A percentile compares a stretch with the other conserved stretches of the same genome.
Evolutionary conservation across 2,797 vertebrate genomes (phyloP).

Genomic region (Gallinago nigripennis): DNA sequence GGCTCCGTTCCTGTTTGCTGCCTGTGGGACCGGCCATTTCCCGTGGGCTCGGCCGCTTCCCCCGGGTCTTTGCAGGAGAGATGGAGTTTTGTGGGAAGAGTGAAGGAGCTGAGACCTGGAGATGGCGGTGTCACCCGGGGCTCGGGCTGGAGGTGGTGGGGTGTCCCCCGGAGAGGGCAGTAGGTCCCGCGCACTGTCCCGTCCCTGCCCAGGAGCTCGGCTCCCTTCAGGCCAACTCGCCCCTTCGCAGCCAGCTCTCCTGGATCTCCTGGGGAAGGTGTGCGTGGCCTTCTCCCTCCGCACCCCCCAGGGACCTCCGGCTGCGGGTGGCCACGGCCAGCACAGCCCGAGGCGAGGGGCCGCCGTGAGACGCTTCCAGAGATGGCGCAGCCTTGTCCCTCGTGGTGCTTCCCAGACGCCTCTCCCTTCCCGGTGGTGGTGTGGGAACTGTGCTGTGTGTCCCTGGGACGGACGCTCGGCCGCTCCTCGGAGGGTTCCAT

Average conservation of each 20-base stretch:
- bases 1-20: not conserved
- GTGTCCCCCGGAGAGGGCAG: not conserved
- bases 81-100: not conserved
- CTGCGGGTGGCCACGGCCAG: not conserved
- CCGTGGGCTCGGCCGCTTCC: rapidly evolving
- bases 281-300: not conserved
- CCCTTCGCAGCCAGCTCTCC: not conserved
- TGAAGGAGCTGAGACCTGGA: not conserved
- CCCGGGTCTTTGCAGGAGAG: not conserved
- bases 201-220: rapidly evolving
- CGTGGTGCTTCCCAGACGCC: not conserved
- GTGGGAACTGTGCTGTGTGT: constrained; percentile 63
- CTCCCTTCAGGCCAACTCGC: rapidly evolving
- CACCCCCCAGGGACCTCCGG: rapidly evolving
- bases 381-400: not conserved
- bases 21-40: no score
- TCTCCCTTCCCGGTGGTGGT: not conserved
- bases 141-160: rapidly evolving
- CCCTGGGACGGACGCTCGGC: constrained; percentile 18
- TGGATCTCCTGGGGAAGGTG: rapidly evolving
- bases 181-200: not conserved
- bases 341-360: constrained; percentile 71
- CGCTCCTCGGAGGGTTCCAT: constrained; percentile 39
- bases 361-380: constrained; percentile 47
- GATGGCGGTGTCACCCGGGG: not conserved